A percentile compares a stretch with the other conserved stretches of the same genome.
These are phyloP conservation scores for Caenorhabditis becei DNA, from an alignment of 2,888 invertebrate species.

Conservation along the genomic window DNA sequence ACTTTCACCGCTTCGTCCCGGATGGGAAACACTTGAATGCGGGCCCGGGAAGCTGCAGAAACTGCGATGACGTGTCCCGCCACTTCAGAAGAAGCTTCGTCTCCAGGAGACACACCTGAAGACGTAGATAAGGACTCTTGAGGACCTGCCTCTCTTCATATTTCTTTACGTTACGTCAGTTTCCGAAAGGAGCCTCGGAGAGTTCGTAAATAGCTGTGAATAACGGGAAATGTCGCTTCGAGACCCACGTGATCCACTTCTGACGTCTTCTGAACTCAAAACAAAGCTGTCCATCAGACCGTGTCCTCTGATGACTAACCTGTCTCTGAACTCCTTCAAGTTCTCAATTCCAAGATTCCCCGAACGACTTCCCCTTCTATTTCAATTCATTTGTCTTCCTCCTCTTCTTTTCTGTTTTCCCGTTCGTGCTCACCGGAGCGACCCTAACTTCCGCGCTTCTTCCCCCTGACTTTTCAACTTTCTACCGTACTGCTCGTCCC, in stretches of 20 bases:
- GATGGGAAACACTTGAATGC: slow-evolving; percentile 28
- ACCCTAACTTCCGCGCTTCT: neutral
- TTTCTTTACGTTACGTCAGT: slow-evolving; percentile 11
- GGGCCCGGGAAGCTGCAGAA: neutral
- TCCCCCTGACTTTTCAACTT: neutral
- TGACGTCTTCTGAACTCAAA: slow-evolving; percentile 11
- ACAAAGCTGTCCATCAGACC: slow-evolving; percentile 44
- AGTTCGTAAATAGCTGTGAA: too few species aligned
- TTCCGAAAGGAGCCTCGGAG: slow-evolving; percentile 8
- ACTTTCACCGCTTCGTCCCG: neutral
- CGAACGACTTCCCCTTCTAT: slow-evolving; percentile 12
- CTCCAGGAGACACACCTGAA: slow-evolving; percentile 54
- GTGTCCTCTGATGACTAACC: slow-evolving; percentile 31
- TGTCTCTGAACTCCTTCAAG: slow-evolving; percentile 23
- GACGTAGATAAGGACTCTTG: slow-evolving; percentile 18
- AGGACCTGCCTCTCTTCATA: slow-evolving; percentile 12
- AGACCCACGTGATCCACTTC: too few species aligned
- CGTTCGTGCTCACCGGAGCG: slow-evolving; percentile 26
- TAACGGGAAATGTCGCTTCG: too few species aligned
- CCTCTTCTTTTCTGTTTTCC: slow-evolving; percentile 4
- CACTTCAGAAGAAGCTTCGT: slow-evolving; percentile 3
- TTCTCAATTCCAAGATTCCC: slow-evolving; percentile 11
- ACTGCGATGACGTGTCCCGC: slow-evolving; percentile 17
- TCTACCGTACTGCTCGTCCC: slow-evolving; percentile 12
- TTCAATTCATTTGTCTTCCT: slow-evolving; percentile 1